A percentile compares a stretch with the other conserved stretches of the same genome.
phyloP scores from a whole-genome alignment of 2,888 invertebrate species.

The Amorpha juglandis region DNA sequence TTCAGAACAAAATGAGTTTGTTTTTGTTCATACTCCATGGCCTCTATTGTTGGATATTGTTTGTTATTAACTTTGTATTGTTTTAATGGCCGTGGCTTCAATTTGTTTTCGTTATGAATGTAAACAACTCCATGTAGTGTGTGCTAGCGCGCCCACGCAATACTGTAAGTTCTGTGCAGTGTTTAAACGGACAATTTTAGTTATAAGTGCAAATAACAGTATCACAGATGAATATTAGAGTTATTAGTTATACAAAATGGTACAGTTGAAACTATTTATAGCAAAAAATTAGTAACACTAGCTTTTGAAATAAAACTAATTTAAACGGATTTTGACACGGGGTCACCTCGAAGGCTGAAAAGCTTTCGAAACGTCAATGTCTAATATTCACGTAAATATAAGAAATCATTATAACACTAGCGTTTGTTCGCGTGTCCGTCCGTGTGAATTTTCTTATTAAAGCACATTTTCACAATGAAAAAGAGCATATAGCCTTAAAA shows the following conservation, averaged over 20 bases:
- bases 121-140: constrained; percentile 1
- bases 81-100: constrained; percentile 8
- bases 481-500: no score
- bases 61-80: constrained; percentile 8
- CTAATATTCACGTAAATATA: no score
- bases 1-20: not conserved
- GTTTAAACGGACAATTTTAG: constrained; percentile 25
- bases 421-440: no score
- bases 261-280: constrained; percentile 5
- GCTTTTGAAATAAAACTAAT: no score
- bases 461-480: no score
- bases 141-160: constrained; percentile 17
- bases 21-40: not conserved
- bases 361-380: no score
- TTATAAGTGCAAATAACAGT: constrained; percentile 26
- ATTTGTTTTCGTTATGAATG: constrained; percentile 1
- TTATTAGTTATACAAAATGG: constrained; percentile 1
- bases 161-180: constrained; percentile 25
- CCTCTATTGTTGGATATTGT: not conserved
- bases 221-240: constrained; percentile 1
- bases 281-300: not conserved
- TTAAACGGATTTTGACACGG: no score
- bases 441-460: no score
- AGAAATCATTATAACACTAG: no score
- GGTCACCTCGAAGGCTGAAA: no score